Base-by-base conservation (phyloP, 1,140 invertebrate species). In the Lepidurus apus region DNA sequence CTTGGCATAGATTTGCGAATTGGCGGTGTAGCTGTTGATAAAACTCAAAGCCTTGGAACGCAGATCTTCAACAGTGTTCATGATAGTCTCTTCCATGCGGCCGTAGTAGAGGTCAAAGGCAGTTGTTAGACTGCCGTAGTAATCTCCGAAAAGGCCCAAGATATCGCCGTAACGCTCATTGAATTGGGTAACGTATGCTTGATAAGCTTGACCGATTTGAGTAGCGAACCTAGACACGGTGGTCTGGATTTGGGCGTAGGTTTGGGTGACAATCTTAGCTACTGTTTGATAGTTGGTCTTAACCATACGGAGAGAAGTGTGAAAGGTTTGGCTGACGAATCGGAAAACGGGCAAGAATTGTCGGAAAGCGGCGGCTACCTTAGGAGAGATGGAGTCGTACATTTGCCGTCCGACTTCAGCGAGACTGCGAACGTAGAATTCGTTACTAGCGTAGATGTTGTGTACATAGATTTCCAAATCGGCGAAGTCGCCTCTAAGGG, bases 391-490 rank as follows among this genome's bases (percentile, higher is more conserved):
- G 8, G 73, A n/a, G 34, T 74, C 43, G 7, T 74, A 24, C 26
- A 79, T 74, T 21, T 74, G 78, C 11, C 21, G 47, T 7, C 42
- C 43, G 2, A 74, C 11, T 1, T 73, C 10, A 26, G 79, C 43
- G 1, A 82, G 76, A 77, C 82, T 81, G 43, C 80, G 80, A 42
- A 82, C 79, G 77, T 82, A 82, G 77, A 84, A 83, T 73, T 83
- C 82, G 73, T 84, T 83, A 7, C 44, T 81, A 3, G 77, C 43
- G 80, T 82, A 82, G 81, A 82, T 81, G 9, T 53, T 77, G 11
- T 24, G 13, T 2, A 34, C 42, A 9, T 79, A 77, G 4, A 6
- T 34, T 3, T 73, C 77, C 42, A 80, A 21, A 10, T 75, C 77
- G 24, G 47, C 73, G 76, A 82, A 77, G 42, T 82, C 81, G 5